A percentile compares a stretch with the other conserved stretches of the same genome.
These are phyloP conservation scores for Boulengeromyrus knoepffleri DNA, from an alignment of 2,113 vertebrate genomes.

Conservation along the genomic window DNA sequence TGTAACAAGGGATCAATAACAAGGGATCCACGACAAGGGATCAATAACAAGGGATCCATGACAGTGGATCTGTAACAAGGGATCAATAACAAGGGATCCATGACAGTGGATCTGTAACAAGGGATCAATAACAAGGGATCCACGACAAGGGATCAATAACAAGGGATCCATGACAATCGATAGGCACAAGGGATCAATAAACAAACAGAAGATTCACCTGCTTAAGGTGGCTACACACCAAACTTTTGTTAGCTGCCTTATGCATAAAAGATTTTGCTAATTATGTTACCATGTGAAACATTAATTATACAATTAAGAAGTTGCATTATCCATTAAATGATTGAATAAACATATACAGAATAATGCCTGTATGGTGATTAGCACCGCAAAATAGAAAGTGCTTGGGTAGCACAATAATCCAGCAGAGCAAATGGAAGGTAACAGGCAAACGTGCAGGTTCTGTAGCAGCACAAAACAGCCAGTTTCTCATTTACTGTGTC, in stretches of 20 bases:
- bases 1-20: background rate
- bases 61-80: too few relatives aligned
- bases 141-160: too few relatives aligned
- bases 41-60: background rate
- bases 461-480: background rate
- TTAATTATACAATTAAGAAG: background rate
- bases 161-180: background rate
- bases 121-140: background rate
- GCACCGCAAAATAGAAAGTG: background rate
- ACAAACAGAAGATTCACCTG: background rate
- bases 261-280: background rate
- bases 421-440: background rate
- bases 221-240: background rate
- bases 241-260: background rate
- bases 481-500: background rate
- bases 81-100: background rate
- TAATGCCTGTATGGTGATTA: background rate
- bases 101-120: background rate
- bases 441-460: background rate
- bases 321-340: background rate
- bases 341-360: background rate
- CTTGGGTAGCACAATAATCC: background rate
- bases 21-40: background rate
- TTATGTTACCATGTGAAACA: background rate
- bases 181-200: background rate